Evolutionary conservation across 2,113 vertebrate species (phyloP).

Genomic region (Ursus arctos): DNA sequence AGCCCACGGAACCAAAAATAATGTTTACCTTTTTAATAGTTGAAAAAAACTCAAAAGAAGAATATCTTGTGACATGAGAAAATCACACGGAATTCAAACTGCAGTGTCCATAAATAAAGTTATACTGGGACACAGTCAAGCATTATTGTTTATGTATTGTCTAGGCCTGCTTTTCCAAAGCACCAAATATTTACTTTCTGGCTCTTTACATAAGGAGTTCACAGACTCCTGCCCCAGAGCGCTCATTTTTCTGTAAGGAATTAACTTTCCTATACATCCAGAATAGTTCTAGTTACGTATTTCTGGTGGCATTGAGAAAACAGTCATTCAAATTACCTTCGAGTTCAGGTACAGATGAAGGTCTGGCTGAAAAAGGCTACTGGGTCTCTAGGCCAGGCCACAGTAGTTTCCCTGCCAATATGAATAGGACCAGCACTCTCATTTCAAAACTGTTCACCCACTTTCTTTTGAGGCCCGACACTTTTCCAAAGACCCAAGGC

Average conservation of each 20-base stretch:
- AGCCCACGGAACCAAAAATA: neutral
- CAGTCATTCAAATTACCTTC: neutral
- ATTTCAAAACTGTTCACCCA: neutral
- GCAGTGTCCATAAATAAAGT: neutral
- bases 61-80: neutral
- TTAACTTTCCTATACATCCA: neutral
- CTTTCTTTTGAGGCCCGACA: neutral
- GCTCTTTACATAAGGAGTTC: neutral
- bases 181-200: neutral
- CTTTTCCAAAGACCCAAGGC: neutral
- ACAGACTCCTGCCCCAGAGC: neutral
- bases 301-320: neutral
- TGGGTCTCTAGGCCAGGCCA: too few relatives aligned
- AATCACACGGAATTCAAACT: neutral
- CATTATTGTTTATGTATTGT: fast-evolving
- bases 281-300: neutral
- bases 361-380: neutral
- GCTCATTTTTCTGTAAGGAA: neutral
- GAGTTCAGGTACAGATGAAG: neutral
- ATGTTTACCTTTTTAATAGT: neutral
- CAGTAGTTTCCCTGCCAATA: neutral
- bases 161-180: neutral
- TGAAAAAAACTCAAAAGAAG: neutral
- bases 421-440: neutral
- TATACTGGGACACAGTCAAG: neutral